These are phyloP conservation scores for Nematopogon swammerdamellus DNA, from an alignment of 2,888 invertebrate species.

Conservation along the genomic window DNA sequence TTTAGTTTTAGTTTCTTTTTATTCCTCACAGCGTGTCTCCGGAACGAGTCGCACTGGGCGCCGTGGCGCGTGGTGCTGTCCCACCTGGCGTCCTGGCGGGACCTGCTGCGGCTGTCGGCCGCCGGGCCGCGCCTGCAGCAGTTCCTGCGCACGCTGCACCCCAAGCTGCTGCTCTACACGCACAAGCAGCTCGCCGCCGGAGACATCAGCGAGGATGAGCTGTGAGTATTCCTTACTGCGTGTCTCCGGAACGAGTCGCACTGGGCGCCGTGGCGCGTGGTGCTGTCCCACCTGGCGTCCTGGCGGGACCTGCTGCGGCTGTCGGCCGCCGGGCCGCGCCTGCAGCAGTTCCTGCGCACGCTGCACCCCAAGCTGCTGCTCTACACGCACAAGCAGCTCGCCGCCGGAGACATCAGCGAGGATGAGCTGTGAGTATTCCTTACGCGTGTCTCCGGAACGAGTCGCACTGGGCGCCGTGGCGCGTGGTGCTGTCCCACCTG, in stretches of 20 bases:
- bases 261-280: constrained; percentile 83
- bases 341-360: constrained; percentile 28
- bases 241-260: constrained; percentile 61
- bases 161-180: constrained; percentile 20
- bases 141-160: constrained; percentile 27
- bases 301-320: constrained; percentile 72
- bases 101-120: constrained; percentile 68
- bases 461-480: constrained; percentile 82
- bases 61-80: constrained; percentile 80
- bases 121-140: constrained; percentile 61
- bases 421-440: constrained; percentile 30
- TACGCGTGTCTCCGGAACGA: constrained; percentile 50
- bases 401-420: constrained; percentile 18
- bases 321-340: constrained; percentile 66
- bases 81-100: constrained; percentile 71
- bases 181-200: constrained; percentile 17
- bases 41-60: constrained; percentile 71
- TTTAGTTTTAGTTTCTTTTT: too few relatives aligned
- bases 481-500: constrained; percentile 71
- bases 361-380: constrained; percentile 25
- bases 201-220: constrained; percentile 23
- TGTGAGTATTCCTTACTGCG: constrained; percentile 29
- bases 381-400: constrained; percentile 20
- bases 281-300: constrained; percentile 68
- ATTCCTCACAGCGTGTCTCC: constrained; percentile 24